Conservation (phyloP, 2,797 vertebrate genomes). For the Sebastes steindachneri region DNA sequence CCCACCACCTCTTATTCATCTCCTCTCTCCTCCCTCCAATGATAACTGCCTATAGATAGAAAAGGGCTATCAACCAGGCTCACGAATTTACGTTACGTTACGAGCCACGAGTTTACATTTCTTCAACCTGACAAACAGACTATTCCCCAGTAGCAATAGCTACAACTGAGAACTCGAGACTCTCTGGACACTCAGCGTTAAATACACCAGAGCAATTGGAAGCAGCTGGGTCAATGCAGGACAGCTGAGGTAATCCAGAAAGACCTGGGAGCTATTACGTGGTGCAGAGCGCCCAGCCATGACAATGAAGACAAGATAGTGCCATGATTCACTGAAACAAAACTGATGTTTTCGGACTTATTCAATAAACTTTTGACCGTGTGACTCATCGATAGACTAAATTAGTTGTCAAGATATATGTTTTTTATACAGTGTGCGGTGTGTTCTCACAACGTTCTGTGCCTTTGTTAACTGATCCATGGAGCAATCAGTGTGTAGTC, state of each 20-base stretch:
- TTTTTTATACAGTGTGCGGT: not conserved
- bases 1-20: too few relatives aligned
- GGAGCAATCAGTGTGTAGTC: constrained; percentile 19
- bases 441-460: not conserved
- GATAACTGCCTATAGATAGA: too few relatives aligned
- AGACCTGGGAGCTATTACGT: not conserved
- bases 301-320: not conserved
- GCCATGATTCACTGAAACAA: not conserved
- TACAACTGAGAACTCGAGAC: not conserved
- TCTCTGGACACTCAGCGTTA: not conserved
- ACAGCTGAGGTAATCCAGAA: not conserved
- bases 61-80: too few relatives aligned
- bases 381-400: not conserved
- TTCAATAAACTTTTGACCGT: not conserved
- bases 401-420: not conserved
- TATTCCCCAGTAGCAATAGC: not conserved
- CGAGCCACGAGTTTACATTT: not conserved
- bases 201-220: not conserved
- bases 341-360: not conserved
- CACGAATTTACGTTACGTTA: too few relatives aligned
- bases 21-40: too few relatives aligned
- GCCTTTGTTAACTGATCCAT: not conserved
- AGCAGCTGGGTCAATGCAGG: not conserved
- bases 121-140: not conserved
- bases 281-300: not conserved